Conservation (phyloP, 1,140 invertebrate species). For the Plodia interpunctella region DNA sequence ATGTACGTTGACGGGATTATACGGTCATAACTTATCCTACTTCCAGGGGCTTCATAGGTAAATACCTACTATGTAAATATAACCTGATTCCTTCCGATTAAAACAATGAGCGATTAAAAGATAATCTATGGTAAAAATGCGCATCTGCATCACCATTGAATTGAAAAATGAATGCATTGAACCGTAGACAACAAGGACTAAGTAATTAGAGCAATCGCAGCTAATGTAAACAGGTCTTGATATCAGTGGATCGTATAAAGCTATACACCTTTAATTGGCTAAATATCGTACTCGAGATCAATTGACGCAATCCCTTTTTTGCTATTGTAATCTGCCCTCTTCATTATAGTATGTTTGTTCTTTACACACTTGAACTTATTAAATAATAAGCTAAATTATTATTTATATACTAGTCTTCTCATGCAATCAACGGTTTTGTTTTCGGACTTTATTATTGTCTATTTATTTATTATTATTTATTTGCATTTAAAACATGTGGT, state of each 20-base stretch:
- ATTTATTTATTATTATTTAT: no score
- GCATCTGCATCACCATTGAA: background rate
- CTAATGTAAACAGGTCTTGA: background rate
- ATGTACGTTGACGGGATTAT: slow-evolving; percentile 6
- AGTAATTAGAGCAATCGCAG: background rate
- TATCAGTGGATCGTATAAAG: slow-evolving; percentile 9
- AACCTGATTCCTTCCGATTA: slow-evolving; percentile 9
- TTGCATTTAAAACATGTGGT: no score
- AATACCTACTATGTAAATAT: slow-evolving; percentile 12
- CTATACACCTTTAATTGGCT: slow-evolving; percentile 12
- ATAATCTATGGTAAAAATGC: slow-evolving; percentile 21
- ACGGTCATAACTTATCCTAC: background rate
- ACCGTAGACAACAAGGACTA: background rate
- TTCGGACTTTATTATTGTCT: no score
- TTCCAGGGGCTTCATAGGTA: no score
- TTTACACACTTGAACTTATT: background rate
- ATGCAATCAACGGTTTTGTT: no score
- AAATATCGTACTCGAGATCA: slow-evolving; percentile 5
- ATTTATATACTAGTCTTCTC: no score
- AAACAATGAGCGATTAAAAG: slow-evolving; percentile 27
- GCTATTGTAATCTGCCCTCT: slow-evolving; percentile 8
- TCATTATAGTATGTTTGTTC: background rate
- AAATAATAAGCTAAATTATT: background rate
- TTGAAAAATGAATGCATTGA: background rate
- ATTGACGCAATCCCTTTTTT: slow-evolving; percentile 9